phyloP scores from a whole-genome alignment of 2,113 vertebrate species.

The Cebidichthys violaceus region DNA sequence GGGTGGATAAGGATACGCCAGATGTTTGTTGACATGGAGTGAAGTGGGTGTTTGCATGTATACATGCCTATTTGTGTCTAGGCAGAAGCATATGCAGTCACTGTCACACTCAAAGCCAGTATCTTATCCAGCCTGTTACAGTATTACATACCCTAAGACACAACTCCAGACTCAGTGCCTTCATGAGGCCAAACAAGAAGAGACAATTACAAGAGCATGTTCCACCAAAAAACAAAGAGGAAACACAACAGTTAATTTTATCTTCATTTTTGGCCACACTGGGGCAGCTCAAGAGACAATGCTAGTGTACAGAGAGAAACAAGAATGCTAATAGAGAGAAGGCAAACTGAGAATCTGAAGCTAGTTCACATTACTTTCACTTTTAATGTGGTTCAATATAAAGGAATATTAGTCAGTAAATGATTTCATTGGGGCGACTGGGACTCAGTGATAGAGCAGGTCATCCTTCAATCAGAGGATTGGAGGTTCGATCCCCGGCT shows the following conservation, averaged over 20 bases:
- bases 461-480: too few relatives aligned
- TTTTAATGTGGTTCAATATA: neutral
- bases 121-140: neutral
- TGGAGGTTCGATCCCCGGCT: too few relatives aligned
- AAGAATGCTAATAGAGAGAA: neutral
- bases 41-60: conserved; percentile 27
- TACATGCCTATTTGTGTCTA: neutral
- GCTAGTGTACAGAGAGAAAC: neutral
- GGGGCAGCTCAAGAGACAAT: neutral
- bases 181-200: neutral
- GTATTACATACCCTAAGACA: neutral
- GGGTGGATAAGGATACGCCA: conserved; percentile 58
- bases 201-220: neutral
- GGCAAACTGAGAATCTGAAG: neutral
- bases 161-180: neutral
- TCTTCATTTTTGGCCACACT: neutral
- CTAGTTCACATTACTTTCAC: neutral
- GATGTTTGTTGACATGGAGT: conserved; percentile 77
- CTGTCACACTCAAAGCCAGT: neutral
- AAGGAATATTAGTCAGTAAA: neutral
- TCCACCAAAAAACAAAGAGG: too few relatives aligned
- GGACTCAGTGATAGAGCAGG: too few relatives aligned
- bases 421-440: too few relatives aligned
- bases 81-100: neutral
- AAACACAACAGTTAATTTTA: neutral